These are phyloP conservation scores for Poecilia picta DNA, from an alignment of 2,797 vertebrate species.

Conservation along the genomic window DNA sequence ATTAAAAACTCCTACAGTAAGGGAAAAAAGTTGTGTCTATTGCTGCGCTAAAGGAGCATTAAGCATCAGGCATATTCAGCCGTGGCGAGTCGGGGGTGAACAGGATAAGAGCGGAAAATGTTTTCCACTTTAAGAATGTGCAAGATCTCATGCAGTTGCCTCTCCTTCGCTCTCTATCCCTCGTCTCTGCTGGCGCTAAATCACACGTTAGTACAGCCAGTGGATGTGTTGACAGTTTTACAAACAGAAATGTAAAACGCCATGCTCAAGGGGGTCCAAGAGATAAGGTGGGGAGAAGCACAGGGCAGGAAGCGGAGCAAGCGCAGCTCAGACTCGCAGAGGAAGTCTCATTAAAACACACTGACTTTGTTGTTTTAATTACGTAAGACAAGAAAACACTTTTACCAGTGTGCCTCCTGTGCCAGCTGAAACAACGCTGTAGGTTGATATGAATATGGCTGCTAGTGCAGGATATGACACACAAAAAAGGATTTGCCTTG, in stretches of 20 bases:
- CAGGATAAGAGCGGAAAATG: conserved; percentile 65
- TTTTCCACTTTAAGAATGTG: conserved; percentile 80
- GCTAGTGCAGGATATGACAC: not conserved
- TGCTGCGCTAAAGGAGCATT: conserved; percentile 15
- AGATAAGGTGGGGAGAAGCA: conserved; percentile 65
- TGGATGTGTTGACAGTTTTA: conserved; percentile 86
- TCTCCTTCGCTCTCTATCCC: conserved; percentile 80
- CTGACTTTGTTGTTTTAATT: conserved; percentile 69
- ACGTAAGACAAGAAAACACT: conserved; percentile 32
- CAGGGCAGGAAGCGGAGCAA: conserved; percentile 68
- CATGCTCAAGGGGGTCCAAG: conserved; percentile 78
- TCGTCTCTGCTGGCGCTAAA: conserved; percentile 83
- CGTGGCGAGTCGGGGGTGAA: conserved; percentile 39
- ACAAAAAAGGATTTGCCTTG: not conserved
- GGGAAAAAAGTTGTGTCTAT: not conserved
- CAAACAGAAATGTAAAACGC: conserved; percentile 85
- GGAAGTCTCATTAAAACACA: conserved; percentile 57
- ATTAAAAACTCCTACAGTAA: not conserved
- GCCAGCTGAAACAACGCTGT: not conserved
- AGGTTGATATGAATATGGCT: not conserved
- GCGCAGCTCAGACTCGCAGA: conserved; percentile 53
- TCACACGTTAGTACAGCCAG: conserved; percentile 85
- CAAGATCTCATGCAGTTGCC: conserved; percentile 83
- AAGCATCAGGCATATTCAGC: conserved; percentile 41
- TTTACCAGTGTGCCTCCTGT: conserved; percentile 29